Evolutionary conservation across 1,140 invertebrate species (phyloP), one percentile per base, ranked within the genome.

Genomic region (Neodiprion lecontei): DNA sequence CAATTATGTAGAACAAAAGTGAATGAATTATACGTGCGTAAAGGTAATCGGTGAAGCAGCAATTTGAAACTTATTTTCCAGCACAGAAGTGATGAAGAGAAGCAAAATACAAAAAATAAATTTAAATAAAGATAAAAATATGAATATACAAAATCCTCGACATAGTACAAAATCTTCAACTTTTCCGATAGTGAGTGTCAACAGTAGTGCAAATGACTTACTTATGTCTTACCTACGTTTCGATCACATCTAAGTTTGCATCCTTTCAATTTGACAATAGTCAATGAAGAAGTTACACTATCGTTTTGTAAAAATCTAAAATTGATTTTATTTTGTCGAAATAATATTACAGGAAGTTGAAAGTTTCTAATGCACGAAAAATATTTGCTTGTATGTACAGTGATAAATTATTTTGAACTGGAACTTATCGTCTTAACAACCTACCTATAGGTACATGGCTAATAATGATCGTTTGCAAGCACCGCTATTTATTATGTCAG

Each of bases 81-180:
- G 5, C n/a, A 61, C 11, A 5, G 53, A 61, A 14, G n/a, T 61
- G 53, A 14, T 14, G 53, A 17, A 17, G 9, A 12, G n/a, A 61
- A 40, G 28, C n/a, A 14, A 61, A 61, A 61, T 14, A 17, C 28
- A 40, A 40, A 17, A 61, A 61, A 61, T 17, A 61, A 61, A 40
- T 40, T 61, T 61, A 61, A 61, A 61, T 14, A 17, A 61, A 61
- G n/a, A 61, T 5, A 61, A 61, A 61, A 61, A 17, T 14, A 84
- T 79, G 85, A 77, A 82, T 84, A 86, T 82, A 86, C 82, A 88
- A 87, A 87, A 84, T 87, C 86, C 84, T 87, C 80, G 83, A 86
- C 80, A 88, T 87, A 88, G 86, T 88, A 88, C 86, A 88, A 88
- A 88, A 79, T 84, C 84, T 83, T 84, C 82, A 86, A 79, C 40